Conservation (phyloP, 2,888 invertebrate genomes). For the Aporophyla nigra region DNA sequence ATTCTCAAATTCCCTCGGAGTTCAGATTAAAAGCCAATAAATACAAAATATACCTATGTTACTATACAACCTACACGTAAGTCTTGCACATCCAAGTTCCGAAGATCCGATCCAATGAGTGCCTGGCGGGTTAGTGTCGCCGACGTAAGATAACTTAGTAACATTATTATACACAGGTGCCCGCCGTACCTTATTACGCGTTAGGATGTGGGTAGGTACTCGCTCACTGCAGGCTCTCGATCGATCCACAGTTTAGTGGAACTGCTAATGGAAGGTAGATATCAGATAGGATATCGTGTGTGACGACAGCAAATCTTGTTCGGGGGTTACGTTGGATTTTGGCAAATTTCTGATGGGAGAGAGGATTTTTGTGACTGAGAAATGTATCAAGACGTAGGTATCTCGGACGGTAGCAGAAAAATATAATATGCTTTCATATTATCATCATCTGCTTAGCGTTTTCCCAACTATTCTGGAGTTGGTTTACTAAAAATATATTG, state of each 20-base stretch:
- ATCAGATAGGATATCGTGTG: not conserved
- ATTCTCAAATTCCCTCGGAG: not conserved
- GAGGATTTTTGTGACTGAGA: no score
- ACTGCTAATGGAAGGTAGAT: slow-evolving; percentile 7
- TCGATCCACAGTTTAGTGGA: slow-evolving; percentile 38
- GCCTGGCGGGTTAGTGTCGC: slow-evolving; percentile 4
- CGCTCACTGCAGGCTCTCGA: slow-evolving; percentile 22
- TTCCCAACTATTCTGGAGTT: no score
- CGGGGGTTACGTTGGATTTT: not conserved
- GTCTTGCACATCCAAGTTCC: slow-evolving; percentile 2
- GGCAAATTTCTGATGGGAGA: not conserved
- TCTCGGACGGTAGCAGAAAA: no score
- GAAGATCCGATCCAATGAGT: slow-evolving; percentile 29
- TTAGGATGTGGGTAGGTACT: slow-evolving; percentile 7
- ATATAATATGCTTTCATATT: no score
- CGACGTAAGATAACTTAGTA: slow-evolving; percentile 43
- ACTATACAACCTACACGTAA: not conserved
- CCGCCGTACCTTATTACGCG: not conserved
- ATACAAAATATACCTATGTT: not conserved
- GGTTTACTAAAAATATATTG: no score
- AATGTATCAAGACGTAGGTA: no score
- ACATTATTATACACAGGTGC: slow-evolving; percentile 48
- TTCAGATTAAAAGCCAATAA: not conserved
- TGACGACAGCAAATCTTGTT: not conserved
- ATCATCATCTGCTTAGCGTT: no score